Evolutionary conservation across 2,797 vertebrate species (phyloP).

Genomic region (Falco naumanni): DNA sequence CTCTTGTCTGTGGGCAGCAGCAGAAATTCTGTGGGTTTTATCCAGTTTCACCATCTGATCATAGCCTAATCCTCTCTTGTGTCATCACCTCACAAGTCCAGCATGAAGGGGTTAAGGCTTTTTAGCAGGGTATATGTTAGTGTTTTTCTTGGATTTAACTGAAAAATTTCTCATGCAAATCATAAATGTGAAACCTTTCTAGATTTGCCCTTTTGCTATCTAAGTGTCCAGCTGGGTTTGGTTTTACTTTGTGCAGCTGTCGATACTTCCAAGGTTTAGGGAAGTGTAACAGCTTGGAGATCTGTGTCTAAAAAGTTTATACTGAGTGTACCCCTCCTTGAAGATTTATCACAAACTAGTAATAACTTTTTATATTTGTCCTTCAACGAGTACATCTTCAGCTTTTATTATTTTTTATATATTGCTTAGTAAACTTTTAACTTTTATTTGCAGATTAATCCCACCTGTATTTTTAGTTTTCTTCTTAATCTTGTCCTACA

Average conservation of each 20-base stretch:
- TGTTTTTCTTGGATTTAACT: background rate
- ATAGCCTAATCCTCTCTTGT: background rate
- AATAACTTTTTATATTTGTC: background rate
- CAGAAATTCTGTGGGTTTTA: background rate
- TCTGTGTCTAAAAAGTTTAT: background rate
- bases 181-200: background rate
- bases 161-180: background rate
- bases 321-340: background rate
- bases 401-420: background rate
- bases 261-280: background rate
- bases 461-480: background rate
- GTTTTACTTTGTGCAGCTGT: constrained; percentile 18
- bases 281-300: background rate
- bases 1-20: background rate
- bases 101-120: background rate
- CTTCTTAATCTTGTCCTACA: background rate
- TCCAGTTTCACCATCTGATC: background rate
- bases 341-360: background rate
- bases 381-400: background rate
- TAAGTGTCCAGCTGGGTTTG: constrained; percentile 2
- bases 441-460: background rate
- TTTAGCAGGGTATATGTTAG: background rate
- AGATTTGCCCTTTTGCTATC: background rate
- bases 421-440: background rate
- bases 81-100: background rate